These are phyloP conservation scores for Lepidonotus clava DNA, from an alignment of 2,888 invertebrate species.

Conservation along the genomic window DNA sequence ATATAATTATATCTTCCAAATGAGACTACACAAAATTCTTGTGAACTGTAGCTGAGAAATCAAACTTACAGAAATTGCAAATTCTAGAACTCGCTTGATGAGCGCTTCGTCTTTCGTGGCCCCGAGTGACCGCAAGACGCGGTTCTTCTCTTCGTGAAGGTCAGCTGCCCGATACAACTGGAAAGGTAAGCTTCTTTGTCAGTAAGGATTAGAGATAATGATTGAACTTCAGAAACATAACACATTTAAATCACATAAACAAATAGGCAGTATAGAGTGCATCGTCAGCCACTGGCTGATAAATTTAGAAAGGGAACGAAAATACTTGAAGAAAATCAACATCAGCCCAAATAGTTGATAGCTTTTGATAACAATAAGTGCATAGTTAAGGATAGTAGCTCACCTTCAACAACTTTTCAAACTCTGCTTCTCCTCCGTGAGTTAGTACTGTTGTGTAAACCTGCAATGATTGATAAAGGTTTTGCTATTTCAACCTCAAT, in stretches of 20 bases:
- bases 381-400: too few relatives aligned
- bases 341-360: background rate
- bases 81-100: conserved; percentile 85
- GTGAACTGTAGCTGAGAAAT: background rate
- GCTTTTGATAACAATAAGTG: too few relatives aligned
- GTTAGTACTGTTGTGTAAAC: conserved; percentile 91
- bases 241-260: too few relatives aligned
- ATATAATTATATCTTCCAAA: too few relatives aligned
- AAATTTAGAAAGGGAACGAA: background rate
- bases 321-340: background rate
- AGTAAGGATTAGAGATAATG: background rate
- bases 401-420: conserved; percentile 88
- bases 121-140: conserved; percentile 92
- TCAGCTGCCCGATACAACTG: conserved; percentile 87
- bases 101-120: conserved; percentile 87
- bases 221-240: background rate
- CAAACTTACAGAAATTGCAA: conserved; percentile 82
- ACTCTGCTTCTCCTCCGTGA: conserved; percentile 87
- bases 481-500: too few relatives aligned
- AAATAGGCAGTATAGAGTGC: too few relatives aligned
- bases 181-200: conserved; percentile 33
- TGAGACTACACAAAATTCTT: too few relatives aligned
- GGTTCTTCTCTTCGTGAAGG: conserved; percentile 95
- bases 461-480: too few relatives aligned
- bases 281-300: background rate